Conservation (phyloP, 2,113 vertebrate species). For the Oncorhynchus kisutch region DNA sequence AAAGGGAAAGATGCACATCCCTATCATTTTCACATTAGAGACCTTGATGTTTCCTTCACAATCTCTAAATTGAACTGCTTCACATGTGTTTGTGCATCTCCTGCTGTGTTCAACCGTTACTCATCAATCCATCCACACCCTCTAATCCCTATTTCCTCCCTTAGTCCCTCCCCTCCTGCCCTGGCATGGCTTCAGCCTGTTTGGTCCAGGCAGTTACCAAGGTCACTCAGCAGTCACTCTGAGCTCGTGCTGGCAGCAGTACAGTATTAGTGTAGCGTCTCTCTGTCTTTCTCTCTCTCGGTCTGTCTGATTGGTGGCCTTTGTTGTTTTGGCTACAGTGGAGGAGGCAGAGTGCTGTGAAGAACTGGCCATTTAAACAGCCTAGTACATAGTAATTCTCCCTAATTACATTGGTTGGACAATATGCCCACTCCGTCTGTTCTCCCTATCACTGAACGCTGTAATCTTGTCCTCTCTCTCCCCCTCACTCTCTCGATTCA, state of each 20-base stretch:
- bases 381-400: slow-evolving; percentile 26
- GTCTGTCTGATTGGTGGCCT: slow-evolving; percentile 32
- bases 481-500: neutral
- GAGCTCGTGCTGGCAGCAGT: slow-evolving; percentile 6
- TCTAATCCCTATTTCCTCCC: neutral
- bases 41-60: neutral
- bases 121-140: neutral
- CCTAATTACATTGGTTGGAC: slow-evolving; percentile 50
- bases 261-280: slow-evolving; percentile 6
- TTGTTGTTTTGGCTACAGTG: slow-evolving; percentile 41
- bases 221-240: slow-evolving; percentile 35
- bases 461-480: neutral
- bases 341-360: slow-evolving; percentile 27
- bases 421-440: slow-evolving; percentile 14
- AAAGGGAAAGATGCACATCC: no score
- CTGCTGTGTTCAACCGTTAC: neutral
- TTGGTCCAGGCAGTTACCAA: slow-evolving; percentile 4
- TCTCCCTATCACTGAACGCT: slow-evolving; percentile 27
- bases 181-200: neutral
- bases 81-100: neutral
- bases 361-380: slow-evolving; percentile 29
- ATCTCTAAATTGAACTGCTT: neutral
- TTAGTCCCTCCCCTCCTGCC: neutral
- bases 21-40: neutral
- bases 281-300: slow-evolving; percentile 4